Evolutionary conservation across 2,797 vertebrate species (phyloP), one percentile per base, ranked within the genome.

Genomic region (Sciurus carolinensis): DNA sequence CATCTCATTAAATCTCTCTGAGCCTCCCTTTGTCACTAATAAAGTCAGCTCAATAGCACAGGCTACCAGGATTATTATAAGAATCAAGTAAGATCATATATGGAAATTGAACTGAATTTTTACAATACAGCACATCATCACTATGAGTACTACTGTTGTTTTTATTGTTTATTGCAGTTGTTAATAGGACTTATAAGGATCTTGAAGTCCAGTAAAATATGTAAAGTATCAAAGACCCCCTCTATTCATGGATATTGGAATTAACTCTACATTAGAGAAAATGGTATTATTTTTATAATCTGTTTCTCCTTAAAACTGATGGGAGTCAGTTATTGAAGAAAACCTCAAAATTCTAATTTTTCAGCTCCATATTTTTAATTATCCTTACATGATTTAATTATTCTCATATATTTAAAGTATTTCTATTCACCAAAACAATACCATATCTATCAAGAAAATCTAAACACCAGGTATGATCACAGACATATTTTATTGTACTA

Each of bases 401-500:
- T 90, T 81, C 47, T 71, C 44, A 90, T 50, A 76, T 24, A 54
- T 13, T 89, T 75, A 88, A 44, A 42, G 50, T 17, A 86, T 2
- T 80, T 91, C 84, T 62, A 72, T n/a, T 89, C 39, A 90, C 50
- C n/a, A 36, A 91, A 93, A 91, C 24, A 83, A 54, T 73, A 75
- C 15, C 50, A 28, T 75, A 73, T 14, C 62, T 95, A 62, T 33
- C 33, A 91, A 85, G 42, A 91, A 91, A 95, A 67, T 15, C n/a
- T 81, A 67, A 30, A 33, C 11, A 75, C 33, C 1, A 66, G 50
- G 5, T 73, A 81, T 84, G 59, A 81, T 62, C 39, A 85, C 80
- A 64, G 13, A 71, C 11, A 75, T n/a, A 81, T 52, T 36, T 44
- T 81, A 87, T 22, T 44, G 66, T 75, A 95, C 1, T 83, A 87